Conservation (phyloP, 2,797 vertebrate genomes). For the Hoplostethus mediterraneus region DNA sequence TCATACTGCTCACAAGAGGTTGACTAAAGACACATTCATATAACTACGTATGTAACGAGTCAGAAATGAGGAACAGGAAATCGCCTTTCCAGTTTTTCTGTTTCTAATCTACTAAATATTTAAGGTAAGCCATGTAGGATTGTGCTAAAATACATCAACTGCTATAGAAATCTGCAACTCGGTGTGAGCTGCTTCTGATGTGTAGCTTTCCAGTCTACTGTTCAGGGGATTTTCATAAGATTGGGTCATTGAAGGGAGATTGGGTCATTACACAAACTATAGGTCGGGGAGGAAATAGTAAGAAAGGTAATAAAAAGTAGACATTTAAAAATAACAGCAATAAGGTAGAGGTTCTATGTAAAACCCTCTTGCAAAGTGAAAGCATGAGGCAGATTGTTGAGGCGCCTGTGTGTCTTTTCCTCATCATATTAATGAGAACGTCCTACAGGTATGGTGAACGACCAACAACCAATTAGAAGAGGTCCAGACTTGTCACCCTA, state of each 20-base stretch:
- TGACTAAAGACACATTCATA: neutral
- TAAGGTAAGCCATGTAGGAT: neutral
- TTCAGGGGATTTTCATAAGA: neutral
- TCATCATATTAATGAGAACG: slow-evolving; percentile 50
- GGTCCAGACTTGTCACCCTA: slow-evolving; percentile 49
- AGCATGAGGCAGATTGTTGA: neutral
- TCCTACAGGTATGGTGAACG: slow-evolving; percentile 39
- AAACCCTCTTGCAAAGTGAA: neutral
- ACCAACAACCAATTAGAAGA: slow-evolving; percentile 71
- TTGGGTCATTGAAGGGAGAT: neutral
- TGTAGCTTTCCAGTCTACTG: neutral
- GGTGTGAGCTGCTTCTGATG: slow-evolving; percentile 1
- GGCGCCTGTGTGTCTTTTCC: neutral
- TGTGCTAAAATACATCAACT: neutral
- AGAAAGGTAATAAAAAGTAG: neutral
- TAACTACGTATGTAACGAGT: neutral
- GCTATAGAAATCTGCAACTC: no score
- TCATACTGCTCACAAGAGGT: neutral
- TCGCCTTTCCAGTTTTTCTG: no score
- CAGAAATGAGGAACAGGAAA: neutral
- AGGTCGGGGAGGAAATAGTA: slow-evolving; percentile 12
- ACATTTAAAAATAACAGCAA: slow-evolving; percentile 10
- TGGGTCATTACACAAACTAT: slow-evolving; percentile 3
- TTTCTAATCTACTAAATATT: neutral
- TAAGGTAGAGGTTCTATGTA: neutral